Percentiles rank a stretch among this genome's conserved stretches.
Evolutionary conservation across 2,888 invertebrate genomes (phyloP).

Genomic region (Agrotis puta): DNA sequence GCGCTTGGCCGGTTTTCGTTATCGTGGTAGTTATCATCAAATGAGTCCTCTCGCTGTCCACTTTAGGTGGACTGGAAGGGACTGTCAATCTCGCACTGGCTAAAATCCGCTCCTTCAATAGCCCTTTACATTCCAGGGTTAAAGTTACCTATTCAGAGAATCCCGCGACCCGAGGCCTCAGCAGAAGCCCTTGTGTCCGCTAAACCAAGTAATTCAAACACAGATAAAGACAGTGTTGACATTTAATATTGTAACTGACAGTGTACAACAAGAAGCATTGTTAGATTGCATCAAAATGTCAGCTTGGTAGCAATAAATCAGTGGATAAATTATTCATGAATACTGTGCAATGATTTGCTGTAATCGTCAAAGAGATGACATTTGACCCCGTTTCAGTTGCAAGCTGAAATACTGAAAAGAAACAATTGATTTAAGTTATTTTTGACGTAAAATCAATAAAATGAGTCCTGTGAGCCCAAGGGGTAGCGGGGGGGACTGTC

Average conservation of each 20-base stretch:
- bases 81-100: too few relatives aligned
- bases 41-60: too few relatives aligned
- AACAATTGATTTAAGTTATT: slow-evolving; percentile 5
- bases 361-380: not conserved
- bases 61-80: too few relatives aligned
- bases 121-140: too few relatives aligned
- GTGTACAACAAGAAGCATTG: slow-evolving; percentile 31
- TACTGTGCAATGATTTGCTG: slow-evolving; percentile 1
- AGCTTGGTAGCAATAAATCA: slow-evolving; percentile 33
- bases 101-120: too few relatives aligned
- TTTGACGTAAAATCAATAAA: too few relatives aligned
- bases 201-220: not conserved
- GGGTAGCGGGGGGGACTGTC: too few relatives aligned
- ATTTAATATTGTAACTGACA: slow-evolving; percentile 33
- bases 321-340: slow-evolving; percentile 47
- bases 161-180: not conserved
- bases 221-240: slow-evolving; percentile 31
- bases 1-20: too few relatives aligned
- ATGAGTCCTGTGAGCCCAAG: too few relatives aligned
- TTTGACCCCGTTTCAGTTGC: slow-evolving; percentile 2
- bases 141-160: too few relatives aligned
- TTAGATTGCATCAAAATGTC: slow-evolving; percentile 41
- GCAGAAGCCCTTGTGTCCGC: not conserved
- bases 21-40: too few relatives aligned
- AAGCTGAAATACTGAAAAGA: slow-evolving; percentile 4